phyloP scores from a whole-genome alignment of 2,888 invertebrate species.

The Tillus elongatus region DNA sequence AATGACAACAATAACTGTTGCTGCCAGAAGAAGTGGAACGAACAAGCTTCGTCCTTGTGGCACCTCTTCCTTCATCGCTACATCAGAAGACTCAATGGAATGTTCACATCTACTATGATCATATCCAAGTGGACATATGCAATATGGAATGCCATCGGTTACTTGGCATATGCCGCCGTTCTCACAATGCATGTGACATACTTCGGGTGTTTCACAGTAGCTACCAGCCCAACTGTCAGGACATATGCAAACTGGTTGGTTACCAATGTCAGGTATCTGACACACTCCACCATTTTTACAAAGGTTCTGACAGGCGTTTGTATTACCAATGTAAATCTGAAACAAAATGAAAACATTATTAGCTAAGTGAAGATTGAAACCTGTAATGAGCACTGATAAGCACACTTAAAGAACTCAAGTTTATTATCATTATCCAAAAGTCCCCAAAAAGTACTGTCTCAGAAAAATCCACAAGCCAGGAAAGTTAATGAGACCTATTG shows the following conservation, averaged over 20 bases:
- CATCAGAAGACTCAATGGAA: slow-evolving; percentile 5
- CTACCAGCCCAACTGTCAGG: slow-evolving; percentile 49
- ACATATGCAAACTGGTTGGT: slow-evolving; percentile 48
- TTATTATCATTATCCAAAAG: too few relatives aligned
- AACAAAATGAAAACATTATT: slow-evolving; percentile 17
- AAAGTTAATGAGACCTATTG: too few relatives aligned
- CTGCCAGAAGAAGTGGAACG: slow-evolving; percentile 26
- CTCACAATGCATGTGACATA: slow-evolving; percentile 44
- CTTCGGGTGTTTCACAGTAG: slow-evolving; percentile 45
- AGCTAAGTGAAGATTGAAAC: too few relatives aligned
- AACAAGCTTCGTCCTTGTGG: slow-evolving; percentile 21
- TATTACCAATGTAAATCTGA: slow-evolving; percentile 48
- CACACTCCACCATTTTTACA: slow-evolving; percentile 55
- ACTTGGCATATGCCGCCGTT: slow-evolving; percentile 47
- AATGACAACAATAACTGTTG: slow-evolving; percentile 28
- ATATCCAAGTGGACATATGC: slow-evolving; percentile 42
- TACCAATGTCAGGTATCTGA: slow-evolving; percentile 43
- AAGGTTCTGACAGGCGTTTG: slow-evolving; percentile 51
- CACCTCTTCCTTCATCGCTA: slow-evolving; percentile 11
- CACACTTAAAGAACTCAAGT: too few relatives aligned
- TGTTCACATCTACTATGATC: slow-evolving; percentile 44
- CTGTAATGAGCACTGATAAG: too few relatives aligned
- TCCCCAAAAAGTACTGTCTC: too few relatives aligned
- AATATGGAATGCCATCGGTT: slow-evolving; percentile 35
- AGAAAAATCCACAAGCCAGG: too few relatives aligned